phyloP scores from a whole-genome alignment of 64 coral and sea anemone species.

The Pocillopora verrucosa region DNA sequence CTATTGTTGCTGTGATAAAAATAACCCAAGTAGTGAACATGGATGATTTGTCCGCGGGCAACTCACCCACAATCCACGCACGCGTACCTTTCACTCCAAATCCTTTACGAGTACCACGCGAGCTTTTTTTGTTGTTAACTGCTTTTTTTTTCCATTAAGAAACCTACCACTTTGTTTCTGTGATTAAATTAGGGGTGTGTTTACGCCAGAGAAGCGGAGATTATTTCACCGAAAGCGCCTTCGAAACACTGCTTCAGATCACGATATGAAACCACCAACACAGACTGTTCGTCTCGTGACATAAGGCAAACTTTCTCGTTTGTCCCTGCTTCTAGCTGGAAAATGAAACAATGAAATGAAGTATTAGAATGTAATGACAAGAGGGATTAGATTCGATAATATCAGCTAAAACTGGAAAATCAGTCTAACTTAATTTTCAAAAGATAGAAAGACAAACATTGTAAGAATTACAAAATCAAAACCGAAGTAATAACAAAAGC shows the following conservation, averaged over 20 bases:
- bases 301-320: slow-evolving; percentile 89
- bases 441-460: neutral
- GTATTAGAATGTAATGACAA: neutral
- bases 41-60: neutral
- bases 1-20: neutral
- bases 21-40: neutral
- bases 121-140: neutral
- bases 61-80: neutral
- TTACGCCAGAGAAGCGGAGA: slow-evolving; percentile 72
- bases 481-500: no score
- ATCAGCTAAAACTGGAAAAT: no score
- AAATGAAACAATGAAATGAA: neutral
- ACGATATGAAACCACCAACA: slow-evolving; percentile 94
- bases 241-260: slow-evolving; percentile 91
- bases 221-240: slow-evolving; percentile 81
- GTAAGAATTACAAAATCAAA: no score
- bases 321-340: slow-evolving; percentile 88
- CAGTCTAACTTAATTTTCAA: neutral
- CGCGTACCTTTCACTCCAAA: neutral
- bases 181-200: neutral
- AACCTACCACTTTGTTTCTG: neutral
- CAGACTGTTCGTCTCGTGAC: slow-evolving; percentile 92
- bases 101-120: neutral
- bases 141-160: neutral
- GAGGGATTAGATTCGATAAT: no score